Conservation (phyloP, 2,888 invertebrate genomes). For the Ornithoptera priamus region DNA sequence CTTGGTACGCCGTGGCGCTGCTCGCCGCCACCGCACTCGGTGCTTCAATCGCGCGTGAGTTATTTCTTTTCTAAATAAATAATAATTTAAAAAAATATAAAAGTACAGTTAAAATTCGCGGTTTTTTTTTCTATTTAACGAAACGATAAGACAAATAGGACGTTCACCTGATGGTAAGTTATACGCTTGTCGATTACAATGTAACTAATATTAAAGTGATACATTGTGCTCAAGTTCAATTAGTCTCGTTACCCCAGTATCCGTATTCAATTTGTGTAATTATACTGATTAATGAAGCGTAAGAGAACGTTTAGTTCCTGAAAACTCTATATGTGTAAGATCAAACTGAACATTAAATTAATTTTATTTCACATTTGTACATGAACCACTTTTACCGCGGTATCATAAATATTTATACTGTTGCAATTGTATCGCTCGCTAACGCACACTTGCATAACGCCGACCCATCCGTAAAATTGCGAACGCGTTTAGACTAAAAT, state of each 20-base stretch:
- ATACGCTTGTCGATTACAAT: too few species aligned
- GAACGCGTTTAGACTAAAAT: slow-evolving; percentile 38
- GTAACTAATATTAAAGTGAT: too few species aligned
- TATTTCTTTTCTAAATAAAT: slow-evolving; percentile 9
- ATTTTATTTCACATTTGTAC: not conserved
- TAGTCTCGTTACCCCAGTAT: too few species aligned
- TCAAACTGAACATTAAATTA: not conserved
- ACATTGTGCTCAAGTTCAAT: too few species aligned
- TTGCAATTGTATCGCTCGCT: slow-evolving; percentile 12
- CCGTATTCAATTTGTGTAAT: too few species aligned
- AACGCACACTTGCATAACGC: slow-evolving; percentile 25
- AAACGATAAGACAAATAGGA: too few species aligned
- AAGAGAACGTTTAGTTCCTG: not conserved
- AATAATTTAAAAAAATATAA: too few species aligned
- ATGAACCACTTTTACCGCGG: not conserved
- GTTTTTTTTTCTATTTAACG: too few species aligned
- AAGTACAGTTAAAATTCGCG: too few species aligned
- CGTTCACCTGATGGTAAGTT: too few species aligned
- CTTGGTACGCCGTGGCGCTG: slow-evolving; percentile 61
- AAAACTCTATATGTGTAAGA: not conserved
- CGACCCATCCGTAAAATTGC: slow-evolving; percentile 34
- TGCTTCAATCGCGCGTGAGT: slow-evolving; percentile 72
- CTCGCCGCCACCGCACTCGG: slow-evolving; percentile 68
- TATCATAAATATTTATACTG: not conserved
- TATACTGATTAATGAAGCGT: not conserved